Evolutionary conservation across 2,113 vertebrate genomes (phyloP).

Genomic region (Atractosteus spatula): DNA sequence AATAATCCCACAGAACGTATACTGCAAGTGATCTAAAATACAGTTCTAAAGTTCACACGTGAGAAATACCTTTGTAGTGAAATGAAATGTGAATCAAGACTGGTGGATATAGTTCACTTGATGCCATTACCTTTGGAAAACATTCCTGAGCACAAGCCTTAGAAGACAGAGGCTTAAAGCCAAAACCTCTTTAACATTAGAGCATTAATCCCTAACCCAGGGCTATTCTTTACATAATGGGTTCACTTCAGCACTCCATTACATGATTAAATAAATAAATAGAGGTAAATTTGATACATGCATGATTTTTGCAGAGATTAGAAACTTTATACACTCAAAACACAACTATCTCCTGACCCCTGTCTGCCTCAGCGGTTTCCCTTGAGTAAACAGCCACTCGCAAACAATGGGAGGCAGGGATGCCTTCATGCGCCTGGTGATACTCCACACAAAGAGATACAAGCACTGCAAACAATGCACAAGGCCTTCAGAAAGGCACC

Average conservation of each 20-base stretch:
- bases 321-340: not conserved
- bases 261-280: not conserved
- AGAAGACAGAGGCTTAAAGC: not conserved
- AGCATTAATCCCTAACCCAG: too few relatives aligned
- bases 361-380: too few relatives aligned
- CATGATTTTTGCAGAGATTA: not conserved
- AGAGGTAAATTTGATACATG: not conserved
- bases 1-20: not conserved
- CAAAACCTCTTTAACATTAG: too few relatives aligned
- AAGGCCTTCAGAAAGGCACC: not conserved
- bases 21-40: too few relatives aligned
- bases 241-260: not conserved
- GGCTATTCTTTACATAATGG: too few relatives aligned
- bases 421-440: slow-evolving; percentile 4
- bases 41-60: not conserved
- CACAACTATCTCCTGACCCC: not conserved
- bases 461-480: slow-evolving; percentile 1
- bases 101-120: not conserved
- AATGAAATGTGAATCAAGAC: not conserved
- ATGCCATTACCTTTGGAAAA: not conserved
- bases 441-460: slow-evolving; percentile 15
- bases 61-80: not conserved
- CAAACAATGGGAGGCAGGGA: slow-evolving; percentile 12
- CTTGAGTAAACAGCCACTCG: not conserved
- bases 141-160: not conserved